Evolutionary conservation across 1,140 invertebrate genomes (phyloP), one percentile per base, ranked within the genome.

Genomic region (Watersipora subatra): DNA sequence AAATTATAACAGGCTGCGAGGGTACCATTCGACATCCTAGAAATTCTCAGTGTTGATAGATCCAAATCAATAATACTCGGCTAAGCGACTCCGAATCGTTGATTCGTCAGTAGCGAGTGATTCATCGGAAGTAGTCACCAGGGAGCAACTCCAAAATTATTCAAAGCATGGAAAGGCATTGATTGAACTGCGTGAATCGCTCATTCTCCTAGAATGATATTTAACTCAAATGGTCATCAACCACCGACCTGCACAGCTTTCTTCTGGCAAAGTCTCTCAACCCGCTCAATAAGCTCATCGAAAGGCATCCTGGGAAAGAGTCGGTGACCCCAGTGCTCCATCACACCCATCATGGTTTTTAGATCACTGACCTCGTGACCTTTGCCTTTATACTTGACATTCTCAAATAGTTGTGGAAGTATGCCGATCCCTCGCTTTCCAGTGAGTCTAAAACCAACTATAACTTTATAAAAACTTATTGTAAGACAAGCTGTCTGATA

Each of bases 301-400:
- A 94, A 94, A 22, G 87, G 83, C 70, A 88, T 88, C 73, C 88
- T 92, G 0, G 93, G 92, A 83, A 88, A 94, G 57, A 96, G 75
- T 66, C 92, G 83, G 76, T 95, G 91, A 1, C 87, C 87, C 93
- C 93, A 97, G 72, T 95, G 92, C 72, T 96, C 90, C 62, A 95
- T 73, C 69, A 86, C 87, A 55, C 87, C 86, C 80, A 97, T 84
- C 0, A 95, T 79, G 59, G 85, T 75, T 73, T 90, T 84, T 19
- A 97, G 81, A 82, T 97, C 92, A 68, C 87, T 79, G 66, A 82
- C 79, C 72, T 95, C 92, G 77, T 89, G 81, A 0, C 89, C 89
- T 82, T 89, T 87, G 61, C 91, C 92, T 78, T 87, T 84, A 72
- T 89, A 91, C 76, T 90, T 88, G 58, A 92, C 86, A 72, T 88